Evolutionary conservation across 1,140 invertebrate genomes (phyloP).

Genomic region (Lasaia peninsularis): DNA sequence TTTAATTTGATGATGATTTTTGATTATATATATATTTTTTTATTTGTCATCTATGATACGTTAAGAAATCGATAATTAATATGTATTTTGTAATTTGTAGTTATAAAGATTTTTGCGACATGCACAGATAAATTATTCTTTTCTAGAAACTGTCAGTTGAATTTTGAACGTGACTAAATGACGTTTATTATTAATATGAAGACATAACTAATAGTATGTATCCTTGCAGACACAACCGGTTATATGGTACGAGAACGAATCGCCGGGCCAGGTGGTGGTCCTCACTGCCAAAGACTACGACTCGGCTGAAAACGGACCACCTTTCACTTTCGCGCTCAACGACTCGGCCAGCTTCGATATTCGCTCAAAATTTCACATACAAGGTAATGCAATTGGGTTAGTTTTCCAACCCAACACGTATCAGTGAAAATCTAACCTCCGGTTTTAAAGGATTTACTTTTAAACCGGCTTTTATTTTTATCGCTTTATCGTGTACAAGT

Average conservation of each 20-base stretch:
- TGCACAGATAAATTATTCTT: too few relatives aligned
- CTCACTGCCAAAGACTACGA: slow-evolving; percentile 90
- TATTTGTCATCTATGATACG: too few relatives aligned
- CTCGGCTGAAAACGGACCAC: slow-evolving; percentile 86
- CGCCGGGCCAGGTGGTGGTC: slow-evolving; percentile 82
- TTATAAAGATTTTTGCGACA: too few relatives aligned
- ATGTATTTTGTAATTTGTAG: too few relatives aligned
- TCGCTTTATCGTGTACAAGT: too few relatives aligned
- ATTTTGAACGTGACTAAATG: too few relatives aligned
- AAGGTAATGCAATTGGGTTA: slow-evolving; percentile 55
- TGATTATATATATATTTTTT: too few relatives aligned
- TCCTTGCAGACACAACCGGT: slow-evolving; percentile 82
- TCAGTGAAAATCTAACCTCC: neutral
- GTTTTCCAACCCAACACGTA: slow-evolving; percentile 8
- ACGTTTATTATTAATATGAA: too few relatives aligned
- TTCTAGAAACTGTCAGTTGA: too few relatives aligned
- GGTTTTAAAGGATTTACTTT: neutral
- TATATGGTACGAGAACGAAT: slow-evolving; percentile 89
- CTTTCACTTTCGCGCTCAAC: slow-evolving; percentile 87
- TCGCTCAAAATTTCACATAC: slow-evolving; percentile 83
- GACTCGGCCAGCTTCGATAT: slow-evolving; percentile 82
- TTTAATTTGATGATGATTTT: too few relatives aligned
- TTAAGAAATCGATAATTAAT: too few relatives aligned
- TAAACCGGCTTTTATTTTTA: neutral
- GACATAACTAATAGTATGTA: slow-evolving; percentile 14